Percentiles rank a stretch among this genome's conserved stretches.
Conservation (phyloP, 2,888 invertebrate genomes). For the Meliscaeva auricollis region DNA sequence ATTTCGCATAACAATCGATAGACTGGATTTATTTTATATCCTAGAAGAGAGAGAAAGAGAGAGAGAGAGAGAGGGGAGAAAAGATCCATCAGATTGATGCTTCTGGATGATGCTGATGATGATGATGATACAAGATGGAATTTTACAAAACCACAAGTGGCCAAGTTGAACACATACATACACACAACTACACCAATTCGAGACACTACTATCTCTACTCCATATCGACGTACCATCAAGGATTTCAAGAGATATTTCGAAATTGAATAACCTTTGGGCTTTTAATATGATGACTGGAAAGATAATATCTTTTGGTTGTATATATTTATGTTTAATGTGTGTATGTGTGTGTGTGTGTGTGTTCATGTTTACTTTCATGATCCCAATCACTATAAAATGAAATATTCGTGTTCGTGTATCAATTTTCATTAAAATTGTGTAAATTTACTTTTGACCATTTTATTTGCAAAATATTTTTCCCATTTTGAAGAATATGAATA, state of each 20-base stretch:
- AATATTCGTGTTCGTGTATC: slow-evolving; percentile 42
- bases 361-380: neutral
- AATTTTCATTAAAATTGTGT: slow-evolving; percentile 75
- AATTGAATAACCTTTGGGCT: slow-evolving; percentile 67
- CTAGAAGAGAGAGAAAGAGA: neutral
- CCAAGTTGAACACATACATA: neutral
- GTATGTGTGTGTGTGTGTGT: neutral
- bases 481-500: slow-evolving; percentile 40
- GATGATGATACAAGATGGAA: slow-evolving; percentile 64
- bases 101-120: slow-evolving; percentile 38
- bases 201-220: neutral
- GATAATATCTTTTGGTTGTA: slow-evolving; percentile 38
- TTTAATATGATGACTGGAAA: slow-evolving; percentile 21
- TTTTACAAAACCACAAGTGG: slow-evolving; percentile 64
- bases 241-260: slow-evolving; percentile 52
- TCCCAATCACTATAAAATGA: slow-evolving; percentile 52
- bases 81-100: slow-evolving; percentile 58
- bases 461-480: slow-evolving; percentile 45
- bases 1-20: slow-evolving; percentile 67
- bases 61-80: neutral
- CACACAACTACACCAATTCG: neutral
- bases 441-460: slow-evolving; percentile 72
- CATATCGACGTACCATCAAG: neutral
- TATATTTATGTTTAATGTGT: neutral
- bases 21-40: slow-evolving; percentile 44